Evolutionary conservation across 1,140 invertebrate genomes (phyloP).

Genomic region (Orussus abietinus): DNA sequence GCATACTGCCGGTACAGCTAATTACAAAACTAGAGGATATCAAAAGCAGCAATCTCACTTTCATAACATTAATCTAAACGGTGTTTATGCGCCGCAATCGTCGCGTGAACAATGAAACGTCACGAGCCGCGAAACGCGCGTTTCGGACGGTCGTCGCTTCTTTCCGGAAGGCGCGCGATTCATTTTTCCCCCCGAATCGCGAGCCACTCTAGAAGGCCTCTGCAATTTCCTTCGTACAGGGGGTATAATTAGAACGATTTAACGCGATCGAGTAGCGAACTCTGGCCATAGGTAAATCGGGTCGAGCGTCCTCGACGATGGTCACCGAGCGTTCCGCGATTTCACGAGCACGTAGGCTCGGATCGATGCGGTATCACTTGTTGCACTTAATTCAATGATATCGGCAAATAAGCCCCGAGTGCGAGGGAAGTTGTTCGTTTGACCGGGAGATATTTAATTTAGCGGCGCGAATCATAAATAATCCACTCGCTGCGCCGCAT

Average conservation of each 20-base stretch:
- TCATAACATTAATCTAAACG: constrained; percentile 19
- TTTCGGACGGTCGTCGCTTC: background rate
- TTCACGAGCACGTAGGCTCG: too few species aligned
- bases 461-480: constrained; percentile 15
- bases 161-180: background rate
- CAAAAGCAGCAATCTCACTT: constrained; percentile 16
- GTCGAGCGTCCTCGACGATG: too few species aligned
- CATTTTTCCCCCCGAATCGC: too few species aligned
- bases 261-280: constrained; percentile 10
- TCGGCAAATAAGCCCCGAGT: too few species aligned
- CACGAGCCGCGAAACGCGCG: background rate
- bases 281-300: too few species aligned
- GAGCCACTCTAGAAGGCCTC: too few species aligned
- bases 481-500: constrained; percentile 6
- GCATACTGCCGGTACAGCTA: constrained; percentile 7
- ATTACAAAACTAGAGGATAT: constrained; percentile 12
- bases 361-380: constrained; percentile 20
- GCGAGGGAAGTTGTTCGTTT: constrained; percentile 3
- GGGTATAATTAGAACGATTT: too few species aligned
- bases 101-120: background rate
- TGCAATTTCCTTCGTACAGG: too few species aligned
- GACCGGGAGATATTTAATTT: constrained; percentile 8
- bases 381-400: constrained; percentile 17
- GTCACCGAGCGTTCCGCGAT: too few species aligned
- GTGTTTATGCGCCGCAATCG: background rate